Evolutionary conservation across 2,797 vertebrate species (phyloP).

Genomic region (Mus spretus): DNA sequence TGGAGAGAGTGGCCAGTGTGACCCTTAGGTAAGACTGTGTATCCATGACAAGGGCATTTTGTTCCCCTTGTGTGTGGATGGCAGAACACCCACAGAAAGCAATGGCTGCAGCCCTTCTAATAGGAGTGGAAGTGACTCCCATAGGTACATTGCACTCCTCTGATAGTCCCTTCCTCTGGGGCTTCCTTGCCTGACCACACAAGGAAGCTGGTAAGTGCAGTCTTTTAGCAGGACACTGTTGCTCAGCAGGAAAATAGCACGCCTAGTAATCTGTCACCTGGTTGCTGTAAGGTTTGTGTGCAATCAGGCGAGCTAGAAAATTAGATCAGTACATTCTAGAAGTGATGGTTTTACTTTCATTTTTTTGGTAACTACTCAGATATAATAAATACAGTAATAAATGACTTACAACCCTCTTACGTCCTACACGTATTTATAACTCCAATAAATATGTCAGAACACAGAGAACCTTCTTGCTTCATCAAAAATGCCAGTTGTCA

Average conservation of each 20-base stretch:
- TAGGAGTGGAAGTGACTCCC: not conserved
- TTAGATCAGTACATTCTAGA: not conserved
- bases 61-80: not conserved
- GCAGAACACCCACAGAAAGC: not conserved
- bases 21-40: not conserved
- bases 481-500: slow-evolving; percentile 44
- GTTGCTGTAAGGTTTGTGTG: not conserved
- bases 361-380: slow-evolving; percentile 17
- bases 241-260: slow-evolving; percentile 41
- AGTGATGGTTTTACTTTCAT: not conserved
- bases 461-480: slow-evolving; percentile 13
- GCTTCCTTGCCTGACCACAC: not conserved
- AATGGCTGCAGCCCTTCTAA: not conserved
- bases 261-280: slow-evolving; percentile 21
- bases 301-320: slow-evolving; percentile 45
- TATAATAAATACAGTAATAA: slow-evolving; percentile 50
- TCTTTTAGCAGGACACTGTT: not conserved
- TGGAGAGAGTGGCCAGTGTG: not conserved
- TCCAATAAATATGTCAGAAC: slow-evolving; percentile 50
- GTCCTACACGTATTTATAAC: slow-evolving; percentile 9
- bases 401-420: slow-evolving; percentile 27
- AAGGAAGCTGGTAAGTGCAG: not conserved
- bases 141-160: not conserved
- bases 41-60: not conserved
- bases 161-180: not conserved